Base-by-base conservation (phyloP, 35 echinoderm and acorn worm genomes). In the Amphiura filiformis region DNA sequence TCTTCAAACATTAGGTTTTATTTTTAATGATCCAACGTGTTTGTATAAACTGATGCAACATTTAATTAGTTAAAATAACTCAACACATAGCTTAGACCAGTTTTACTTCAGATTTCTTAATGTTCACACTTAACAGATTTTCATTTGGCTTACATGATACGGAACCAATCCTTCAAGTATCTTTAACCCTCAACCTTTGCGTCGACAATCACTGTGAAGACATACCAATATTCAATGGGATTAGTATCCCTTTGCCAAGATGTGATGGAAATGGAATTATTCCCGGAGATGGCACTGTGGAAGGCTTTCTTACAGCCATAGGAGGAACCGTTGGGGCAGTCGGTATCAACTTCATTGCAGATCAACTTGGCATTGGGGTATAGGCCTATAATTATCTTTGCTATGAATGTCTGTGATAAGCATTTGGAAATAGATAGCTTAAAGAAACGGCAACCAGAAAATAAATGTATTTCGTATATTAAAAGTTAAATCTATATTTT, bases 291-390 rank as follows among this genome's bases (percentile, higher is more conserved):
- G 42, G 81, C 23, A 83, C 23, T 47, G 40, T 83, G 39, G 81
- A 31, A 4, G 42, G 23, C 14, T 47, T 83, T 42, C 39, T 47
- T 14, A 39, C 39, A 39, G 44, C 40, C 4, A 13, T 83, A 13
- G 81, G 37, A 15, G 81, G 81, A 15, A 41, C 39, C 37, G 37
- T 57, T 17, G 81, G 81, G 5, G 81, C 39, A 47, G 40, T 52
- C 4, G 81, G 39, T 26, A 32, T 83, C 40, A 39, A 47, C 13
- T 37, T 47, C 1, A 47, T 39, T 52, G 31, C 47, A 39, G 31
- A 47, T 0, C 40, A 30, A 83, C 44, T 83, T 47, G 81, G 81
- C 28, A 83, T 83, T 44, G 36, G 42, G 79, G 79, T 81, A 76
- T n/a, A n/a, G n/a, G n/a, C n/a, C n/a, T n/a, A n/a, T n/a, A n/a